These are phyloP conservation scores for Umimayanthus kanabou DNA, from an alignment of 92 coral and sea anemone genomes.

Conservation along the genomic window DNA sequence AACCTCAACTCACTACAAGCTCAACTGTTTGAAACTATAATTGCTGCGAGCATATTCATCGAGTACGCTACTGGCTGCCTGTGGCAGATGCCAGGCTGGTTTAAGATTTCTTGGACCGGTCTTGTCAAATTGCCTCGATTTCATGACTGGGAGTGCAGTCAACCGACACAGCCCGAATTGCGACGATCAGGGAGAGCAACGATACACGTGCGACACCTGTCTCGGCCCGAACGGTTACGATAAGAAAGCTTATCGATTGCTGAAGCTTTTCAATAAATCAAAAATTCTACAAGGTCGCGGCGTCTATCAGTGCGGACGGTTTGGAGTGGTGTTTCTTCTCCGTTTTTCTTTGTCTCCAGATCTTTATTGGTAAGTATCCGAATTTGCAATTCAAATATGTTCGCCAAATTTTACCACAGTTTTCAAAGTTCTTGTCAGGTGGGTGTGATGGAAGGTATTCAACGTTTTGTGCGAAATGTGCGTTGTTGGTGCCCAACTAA, in stretches of 20 bases:
- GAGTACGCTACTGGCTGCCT: no score
- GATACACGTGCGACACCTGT: slow-evolving; percentile 3
- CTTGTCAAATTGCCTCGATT: slow-evolving; percentile 3
- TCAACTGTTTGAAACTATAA: no score
- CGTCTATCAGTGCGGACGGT: slow-evolving; percentile 29
- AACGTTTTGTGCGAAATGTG: not conserved
- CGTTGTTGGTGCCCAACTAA: not conserved
- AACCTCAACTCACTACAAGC: no score
- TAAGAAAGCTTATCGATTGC: slow-evolving; percentile 20
- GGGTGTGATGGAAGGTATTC: not conserved
- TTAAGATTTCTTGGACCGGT: not conserved
- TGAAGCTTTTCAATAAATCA: slow-evolving; percentile 4
- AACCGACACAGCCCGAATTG: not conserved
- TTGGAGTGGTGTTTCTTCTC: not conserved
- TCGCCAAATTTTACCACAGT: slow-evolving; percentile 13
- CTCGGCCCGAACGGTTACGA: slow-evolving; percentile 22
- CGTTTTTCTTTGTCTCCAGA: slow-evolving; percentile 27
- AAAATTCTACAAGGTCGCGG: slow-evolving; percentile 34
- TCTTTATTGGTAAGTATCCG: slow-evolving; percentile 21
- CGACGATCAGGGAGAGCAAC: not conserved
- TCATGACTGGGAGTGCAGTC: slow-evolving; percentile 1
- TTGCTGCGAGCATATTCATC: no score
- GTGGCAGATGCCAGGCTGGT: not conserved
- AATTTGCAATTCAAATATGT: slow-evolving; percentile 29
- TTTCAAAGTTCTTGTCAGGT: slow-evolving; percentile 18